Conservation (phyloP, 2,797 vertebrate genomes). For the Megalops cyprinoides region DNA sequence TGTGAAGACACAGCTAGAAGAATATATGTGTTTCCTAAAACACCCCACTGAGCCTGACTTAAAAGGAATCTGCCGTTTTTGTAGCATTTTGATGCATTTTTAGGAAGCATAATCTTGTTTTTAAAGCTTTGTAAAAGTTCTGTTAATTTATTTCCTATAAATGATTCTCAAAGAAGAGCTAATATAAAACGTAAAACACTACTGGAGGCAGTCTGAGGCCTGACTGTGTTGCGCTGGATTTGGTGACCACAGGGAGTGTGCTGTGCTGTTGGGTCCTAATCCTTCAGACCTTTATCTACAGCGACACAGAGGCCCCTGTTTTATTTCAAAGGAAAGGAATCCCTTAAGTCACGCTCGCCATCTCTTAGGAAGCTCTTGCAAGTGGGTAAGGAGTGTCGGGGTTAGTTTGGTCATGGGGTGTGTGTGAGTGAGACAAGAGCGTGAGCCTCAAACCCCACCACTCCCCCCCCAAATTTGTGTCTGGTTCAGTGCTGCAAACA, state of each 20-base stretch:
- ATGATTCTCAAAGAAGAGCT: constrained; percentile 49
- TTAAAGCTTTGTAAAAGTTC: constrained; percentile 49
- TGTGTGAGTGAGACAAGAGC: constrained; percentile 27
- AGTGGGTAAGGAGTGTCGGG: background rate
- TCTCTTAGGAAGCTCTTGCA: constrained; percentile 23
- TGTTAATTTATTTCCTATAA: constrained; percentile 53
- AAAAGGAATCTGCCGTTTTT: constrained; percentile 45
- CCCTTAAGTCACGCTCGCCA: background rate
- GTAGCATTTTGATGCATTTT: constrained; percentile 46
- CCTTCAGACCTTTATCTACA: constrained; percentile 46
- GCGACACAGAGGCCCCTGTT: constrained; percentile 38
- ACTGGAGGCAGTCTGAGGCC: constrained; percentile 37
- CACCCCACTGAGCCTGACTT: constrained; percentile 8
- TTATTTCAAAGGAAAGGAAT: constrained; percentile 36
- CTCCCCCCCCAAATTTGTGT: too few species aligned
- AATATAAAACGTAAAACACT: constrained; percentile 37
- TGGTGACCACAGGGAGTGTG: constrained; percentile 41
- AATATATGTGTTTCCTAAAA: constrained; percentile 33
- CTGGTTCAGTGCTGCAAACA: constrained; percentile 14
- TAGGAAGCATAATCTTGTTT: constrained; percentile 41
- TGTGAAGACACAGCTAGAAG: constrained; percentile 12
- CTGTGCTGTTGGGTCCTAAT: constrained; percentile 38
- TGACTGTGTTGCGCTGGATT: constrained; percentile 44
- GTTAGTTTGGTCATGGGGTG: background rate
- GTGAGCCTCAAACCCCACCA: constrained; percentile 27